Base-by-base conservation (phyloP, 2,888 invertebrate species). In the Macroteleia sp. region DNA sequence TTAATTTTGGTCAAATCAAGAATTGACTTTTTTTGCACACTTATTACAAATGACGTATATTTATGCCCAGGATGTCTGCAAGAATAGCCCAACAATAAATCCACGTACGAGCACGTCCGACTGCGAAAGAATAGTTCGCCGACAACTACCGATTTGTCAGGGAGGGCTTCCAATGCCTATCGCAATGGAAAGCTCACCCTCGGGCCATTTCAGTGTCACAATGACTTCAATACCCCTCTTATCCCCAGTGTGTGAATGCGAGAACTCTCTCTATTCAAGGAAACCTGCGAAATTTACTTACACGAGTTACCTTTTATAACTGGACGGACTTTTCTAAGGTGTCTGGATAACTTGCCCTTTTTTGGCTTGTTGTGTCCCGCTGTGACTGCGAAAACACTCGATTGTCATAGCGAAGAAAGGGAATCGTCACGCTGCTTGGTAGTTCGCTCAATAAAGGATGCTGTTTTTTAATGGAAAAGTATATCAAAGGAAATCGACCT, bases 131-230 rank as follows among this genome's bases (percentile, higher is more conserved):
- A 90, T 86, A 87, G 85, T 89, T 88, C 87, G 85, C 87, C 87
- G 87, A 88, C 89, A 89, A 89, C 85, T 86, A 86, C 84, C 90
- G 90, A 91, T 91, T 91, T 90, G 90, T 91, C 91, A 90, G 86
- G 84, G 86, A 88, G 89, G 87, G 88, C 89, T 90, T 87, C 85
- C 83, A 88, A 88, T 87, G 83, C 84, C 84, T 71, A 77, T 88
- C 87, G 87, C 89, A 89, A 88, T 88, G 85, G 87, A 89, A 89
- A 88, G 86, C 86, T 88, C 87, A 83, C 87, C 87, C 89, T 85
- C 82, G 82, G 77, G 78, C 83, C 82, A 82, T 85, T 85, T 83
- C 85, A 75, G 77, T 52, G 83, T 80, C 83, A 88, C 88, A 90
- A 89, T 89, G 82, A 82, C 85, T 77, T 88, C 84, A 88, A 88